phyloP scores from a whole-genome alignment of 2,888 invertebrate genomes.

The Octonoba sinensis region DNA sequence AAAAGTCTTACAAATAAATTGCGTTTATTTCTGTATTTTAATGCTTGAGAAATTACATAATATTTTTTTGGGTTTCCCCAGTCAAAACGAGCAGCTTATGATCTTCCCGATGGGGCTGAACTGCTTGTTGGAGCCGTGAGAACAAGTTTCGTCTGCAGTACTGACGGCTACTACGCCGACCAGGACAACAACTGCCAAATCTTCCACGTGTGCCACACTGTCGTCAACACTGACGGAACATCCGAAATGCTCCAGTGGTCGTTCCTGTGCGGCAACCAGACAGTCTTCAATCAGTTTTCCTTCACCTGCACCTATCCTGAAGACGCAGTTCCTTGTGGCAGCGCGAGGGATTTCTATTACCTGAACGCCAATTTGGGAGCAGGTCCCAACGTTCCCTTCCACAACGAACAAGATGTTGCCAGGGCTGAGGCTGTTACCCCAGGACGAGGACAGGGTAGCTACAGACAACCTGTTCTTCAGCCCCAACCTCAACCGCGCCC shows the following conservation, averaged over 20 bases:
- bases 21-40: not conserved
- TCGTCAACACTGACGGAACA: constrained; percentile 44
- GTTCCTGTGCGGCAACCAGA: constrained; percentile 66
- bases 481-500: constrained; percentile 6
- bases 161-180: constrained; percentile 64
- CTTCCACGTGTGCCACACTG: constrained; percentile 65
- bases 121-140: constrained; percentile 60
- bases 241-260: constrained; percentile 64
- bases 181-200: constrained; percentile 66
- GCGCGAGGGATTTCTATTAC: constrained; percentile 64
- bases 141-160: constrained; percentile 61
- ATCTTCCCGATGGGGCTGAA: constrained; percentile 65
- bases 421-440: constrained; percentile 55
- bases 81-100: constrained; percentile 64
- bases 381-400: constrained; percentile 62
- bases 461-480: constrained; percentile 9
- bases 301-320: constrained; percentile 64
- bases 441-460: constrained; percentile 20
- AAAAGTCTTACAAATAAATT: not conserved
- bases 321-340: constrained; percentile 62
- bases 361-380: constrained; percentile 63
- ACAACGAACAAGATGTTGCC: constrained; percentile 59
- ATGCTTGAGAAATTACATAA: not conserved
- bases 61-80: constrained; percentile 11
- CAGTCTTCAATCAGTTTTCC: constrained; percentile 64